Evolutionary conservation across 1,140 invertebrate species (phyloP).

Genomic region (Charaxes varanes): DNA sequence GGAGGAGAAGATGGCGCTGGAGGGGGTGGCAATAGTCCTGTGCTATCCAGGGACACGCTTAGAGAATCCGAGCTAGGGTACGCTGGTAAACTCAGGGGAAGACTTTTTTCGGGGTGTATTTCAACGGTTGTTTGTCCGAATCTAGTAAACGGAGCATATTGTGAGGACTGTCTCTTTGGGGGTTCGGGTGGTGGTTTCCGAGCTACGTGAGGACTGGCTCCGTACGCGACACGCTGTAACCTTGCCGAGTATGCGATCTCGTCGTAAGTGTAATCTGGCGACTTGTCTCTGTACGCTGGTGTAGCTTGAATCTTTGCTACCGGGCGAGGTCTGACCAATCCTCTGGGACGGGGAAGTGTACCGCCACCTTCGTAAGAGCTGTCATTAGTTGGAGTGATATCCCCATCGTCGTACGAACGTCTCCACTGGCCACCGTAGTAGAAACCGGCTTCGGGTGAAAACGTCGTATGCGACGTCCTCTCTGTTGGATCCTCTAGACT

Average conservation of each 20-base stretch:
- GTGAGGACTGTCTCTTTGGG: slow-evolving; percentile 83
- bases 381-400: slow-evolving; percentile 92
- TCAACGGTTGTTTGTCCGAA: slow-evolving; percentile 78
- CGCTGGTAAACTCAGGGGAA: slow-evolving; percentile 75
- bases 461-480: slow-evolving; percentile 78
- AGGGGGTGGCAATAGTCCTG: slow-evolving; percentile 73
- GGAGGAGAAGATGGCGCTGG: slow-evolving; percentile 76
- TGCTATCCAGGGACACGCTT: slow-evolving; percentile 74
- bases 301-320: slow-evolving; percentile 87
- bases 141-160: slow-evolving; percentile 70
- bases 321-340: slow-evolving; percentile 86
- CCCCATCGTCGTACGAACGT: slow-evolving; percentile 90
- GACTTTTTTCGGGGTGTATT: slow-evolving; percentile 77
- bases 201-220: slow-evolving; percentile 77
- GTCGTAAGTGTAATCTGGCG: slow-evolving; percentile 71
- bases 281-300: slow-evolving; percentile 72
- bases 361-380: slow-evolving; percentile 83
- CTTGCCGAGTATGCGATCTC: slow-evolving; percentile 69
- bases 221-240: slow-evolving; percentile 62
- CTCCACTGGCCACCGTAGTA: slow-evolving; percentile 80
- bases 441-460: slow-evolving; percentile 73
- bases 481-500: slow-evolving; percentile 83
- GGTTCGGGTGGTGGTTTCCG: slow-evolving; percentile 89
- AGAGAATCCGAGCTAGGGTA: slow-evolving; percentile 77
- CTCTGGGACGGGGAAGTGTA: slow-evolving; percentile 88